Conservation (phyloP, 2,113 vertebrate genomes). For the Eleginops maclovinus region DNA sequence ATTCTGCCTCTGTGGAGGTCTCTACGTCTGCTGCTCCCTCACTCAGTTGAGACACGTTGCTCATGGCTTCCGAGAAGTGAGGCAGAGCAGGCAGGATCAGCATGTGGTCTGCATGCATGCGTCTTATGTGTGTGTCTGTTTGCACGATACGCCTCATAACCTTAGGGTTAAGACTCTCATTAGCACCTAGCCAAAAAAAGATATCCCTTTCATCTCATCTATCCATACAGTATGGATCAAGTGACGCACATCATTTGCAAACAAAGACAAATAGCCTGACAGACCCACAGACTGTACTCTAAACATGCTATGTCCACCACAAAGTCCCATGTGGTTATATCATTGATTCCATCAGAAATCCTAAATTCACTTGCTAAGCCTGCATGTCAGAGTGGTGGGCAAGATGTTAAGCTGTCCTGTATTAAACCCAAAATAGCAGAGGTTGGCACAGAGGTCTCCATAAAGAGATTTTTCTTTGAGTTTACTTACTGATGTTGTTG, state of each 20-base stretch:
- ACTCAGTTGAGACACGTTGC: slow-evolving; percentile 77
- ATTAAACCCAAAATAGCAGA: background rate
- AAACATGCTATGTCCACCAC: slow-evolving; percentile 71
- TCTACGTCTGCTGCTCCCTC: slow-evolving; percentile 69
- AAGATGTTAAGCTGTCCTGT: slow-evolving; percentile 5
- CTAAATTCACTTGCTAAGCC: slow-evolving; percentile 27
- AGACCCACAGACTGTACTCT: slow-evolving; percentile 55
- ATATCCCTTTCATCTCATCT: slow-evolving; percentile 72
- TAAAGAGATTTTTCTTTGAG: slow-evolving; percentile 30
- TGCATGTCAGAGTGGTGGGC: slow-evolving; percentile 13
- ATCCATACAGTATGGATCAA: slow-evolving; percentile 56
- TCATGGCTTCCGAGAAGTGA: slow-evolving; percentile 77
- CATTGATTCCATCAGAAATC: slow-evolving; percentile 72
- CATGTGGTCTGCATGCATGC: slow-evolving; percentile 54
- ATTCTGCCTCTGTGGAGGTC: slow-evolving; percentile 75
- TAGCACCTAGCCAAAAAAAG: slow-evolving; percentile 74
- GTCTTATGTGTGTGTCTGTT: slow-evolving; percentile 66
- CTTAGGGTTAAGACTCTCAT: slow-evolving; percentile 74
- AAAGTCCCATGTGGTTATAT: slow-evolving; percentile 66
- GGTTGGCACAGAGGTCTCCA: slow-evolving; percentile 9
- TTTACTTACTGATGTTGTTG: slow-evolving; percentile 14
- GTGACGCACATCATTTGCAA: slow-evolving; percentile 61
- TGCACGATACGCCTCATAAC: slow-evolving; percentile 65
- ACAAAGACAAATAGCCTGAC: slow-evolving; percentile 66
- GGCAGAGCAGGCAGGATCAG: slow-evolving; percentile 68